These are phyloP conservation scores for Sphaerophoria rueppellii DNA, from an alignment of 2,888 invertebrate species.

Conservation along the genomic window DNA sequence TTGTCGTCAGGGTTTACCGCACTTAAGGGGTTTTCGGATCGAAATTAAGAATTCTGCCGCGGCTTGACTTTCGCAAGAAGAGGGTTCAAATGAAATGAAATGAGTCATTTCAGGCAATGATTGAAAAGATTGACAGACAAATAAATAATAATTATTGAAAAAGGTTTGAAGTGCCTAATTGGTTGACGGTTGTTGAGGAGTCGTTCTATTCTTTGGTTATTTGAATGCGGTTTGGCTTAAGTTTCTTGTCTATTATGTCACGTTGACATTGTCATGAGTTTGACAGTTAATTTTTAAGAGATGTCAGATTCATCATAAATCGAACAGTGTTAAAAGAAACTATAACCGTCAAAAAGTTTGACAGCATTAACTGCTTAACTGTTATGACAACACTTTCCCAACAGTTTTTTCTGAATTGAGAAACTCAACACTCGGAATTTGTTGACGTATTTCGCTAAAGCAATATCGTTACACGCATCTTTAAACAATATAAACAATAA, in stretches of 20 bases:
- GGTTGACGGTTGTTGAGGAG: slow-evolving; percentile 10
- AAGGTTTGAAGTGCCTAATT: slow-evolving; percentile 15
- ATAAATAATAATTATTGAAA: not conserved
- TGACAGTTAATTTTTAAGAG: too few species aligned
- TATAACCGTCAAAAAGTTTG: too few species aligned
- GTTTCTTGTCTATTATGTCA: too few species aligned
- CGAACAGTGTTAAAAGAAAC: too few species aligned
- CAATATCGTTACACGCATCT: not conserved
- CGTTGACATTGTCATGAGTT: too few species aligned
- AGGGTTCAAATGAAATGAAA: slow-evolving; percentile 49
- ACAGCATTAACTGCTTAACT: too few species aligned
- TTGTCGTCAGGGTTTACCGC: slow-evolving; percentile 23
- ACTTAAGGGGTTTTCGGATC: slow-evolving; percentile 27
- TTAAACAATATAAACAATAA: not conserved
- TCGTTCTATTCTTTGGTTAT: slow-evolving; percentile 14
- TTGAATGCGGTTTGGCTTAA: not conserved
- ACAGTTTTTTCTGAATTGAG: too few species aligned
- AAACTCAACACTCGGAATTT: too few species aligned
- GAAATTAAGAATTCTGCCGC: slow-evolving; percentile 15
- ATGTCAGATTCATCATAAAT: too few species aligned
- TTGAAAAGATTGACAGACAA: slow-evolving; percentile 30
- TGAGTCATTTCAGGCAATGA: slow-evolving; percentile 40
- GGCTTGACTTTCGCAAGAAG: not conserved
- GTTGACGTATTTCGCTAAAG: too few species aligned
- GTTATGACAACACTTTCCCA: too few species aligned